Evolutionary conservation across 2,797 vertebrate species (phyloP).

Genomic region (Falco novaeseelandiae): DNA sequence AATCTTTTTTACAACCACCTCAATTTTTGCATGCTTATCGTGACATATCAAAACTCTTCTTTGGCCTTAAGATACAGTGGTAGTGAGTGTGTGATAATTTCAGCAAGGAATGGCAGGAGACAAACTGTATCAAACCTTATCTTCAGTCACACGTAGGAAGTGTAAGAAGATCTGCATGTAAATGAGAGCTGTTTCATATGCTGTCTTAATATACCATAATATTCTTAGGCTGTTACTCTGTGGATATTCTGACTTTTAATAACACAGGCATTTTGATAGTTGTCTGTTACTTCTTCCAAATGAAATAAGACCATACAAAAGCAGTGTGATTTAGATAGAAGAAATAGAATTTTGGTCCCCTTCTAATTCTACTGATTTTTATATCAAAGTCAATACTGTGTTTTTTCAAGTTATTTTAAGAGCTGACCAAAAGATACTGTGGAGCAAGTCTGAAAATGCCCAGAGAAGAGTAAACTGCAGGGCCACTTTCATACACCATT

Average conservation of each 20-base stretch:
- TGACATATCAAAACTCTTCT: not conserved
- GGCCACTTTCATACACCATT: not conserved
- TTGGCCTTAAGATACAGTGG: not conserved
- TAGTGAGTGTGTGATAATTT: not conserved
- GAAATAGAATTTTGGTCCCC: not conserved
- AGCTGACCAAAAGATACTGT: not conserved
- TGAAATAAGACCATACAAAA: not conserved
- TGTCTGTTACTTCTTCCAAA: not conserved
- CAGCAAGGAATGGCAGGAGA: not conserved
- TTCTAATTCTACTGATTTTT: not conserved
- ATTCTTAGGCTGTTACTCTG: not conserved
- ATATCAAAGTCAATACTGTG: not conserved
- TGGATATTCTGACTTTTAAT: not conserved
- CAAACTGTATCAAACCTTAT: not conserved
- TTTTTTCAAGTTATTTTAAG: not conserved
- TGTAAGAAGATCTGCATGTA: not conserved
- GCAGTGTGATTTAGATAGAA: not conserved
- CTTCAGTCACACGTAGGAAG: not conserved
- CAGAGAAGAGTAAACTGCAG: not conserved
- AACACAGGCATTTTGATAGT: not conserved
- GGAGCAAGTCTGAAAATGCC: not conserved
- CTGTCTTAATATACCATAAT: not conserved
- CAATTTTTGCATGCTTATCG: not conserved
- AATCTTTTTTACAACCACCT: not conserved
- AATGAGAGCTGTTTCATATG: conserved; percentile 1